Evolutionary conservation across 1,140 invertebrate genomes (phyloP).

Genomic region (Hirudo medicinalis): DNA sequence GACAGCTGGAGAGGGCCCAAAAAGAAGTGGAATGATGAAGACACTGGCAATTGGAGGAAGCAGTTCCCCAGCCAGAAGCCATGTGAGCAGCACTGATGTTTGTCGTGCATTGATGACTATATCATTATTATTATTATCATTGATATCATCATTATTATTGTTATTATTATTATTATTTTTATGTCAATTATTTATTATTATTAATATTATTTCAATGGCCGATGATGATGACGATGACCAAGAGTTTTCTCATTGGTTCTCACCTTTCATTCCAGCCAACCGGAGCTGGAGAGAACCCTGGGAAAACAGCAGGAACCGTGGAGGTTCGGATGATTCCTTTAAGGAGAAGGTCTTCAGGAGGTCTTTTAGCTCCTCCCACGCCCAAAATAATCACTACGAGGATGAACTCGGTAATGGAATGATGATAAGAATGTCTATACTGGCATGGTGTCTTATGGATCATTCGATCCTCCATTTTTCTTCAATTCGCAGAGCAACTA

Average conservation of each 20-base stretch:
- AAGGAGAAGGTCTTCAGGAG: conserved; percentile 13
- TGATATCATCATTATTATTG: background rate
- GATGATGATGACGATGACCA: background rate
- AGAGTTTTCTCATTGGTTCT: background rate
- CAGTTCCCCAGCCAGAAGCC: conserved; percentile 42
- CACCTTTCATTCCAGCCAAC: conserved; percentile 1
- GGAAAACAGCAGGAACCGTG: conserved; percentile 10
- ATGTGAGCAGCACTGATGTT: conserved; percentile 37
- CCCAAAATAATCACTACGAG: conserved; percentile 3
- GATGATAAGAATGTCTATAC: background rate
- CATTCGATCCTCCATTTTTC: background rate
- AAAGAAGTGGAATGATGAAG: conserved; percentile 45
- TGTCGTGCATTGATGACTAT: background rate
- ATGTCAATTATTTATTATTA: background rate
- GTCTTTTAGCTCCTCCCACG: conserved; percentile 6
- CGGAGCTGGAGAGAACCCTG: conserved; percentile 16
- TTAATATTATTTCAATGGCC: background rate
- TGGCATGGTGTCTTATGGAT: background rate
- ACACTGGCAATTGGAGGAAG: conserved; percentile 49
- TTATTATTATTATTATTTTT: background rate
- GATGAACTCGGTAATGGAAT: background rate
- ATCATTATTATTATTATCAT: background rate
- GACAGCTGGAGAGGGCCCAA: conserved; percentile 36
- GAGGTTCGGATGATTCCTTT: background rate
- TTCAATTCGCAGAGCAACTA: conserved; percentile 29